Percentiles rank a stretch among this genome's conserved stretches.
Evolutionary conservation across 2,888 invertebrate genomes (phyloP).

Genomic region (Villa cingulata): DNA sequence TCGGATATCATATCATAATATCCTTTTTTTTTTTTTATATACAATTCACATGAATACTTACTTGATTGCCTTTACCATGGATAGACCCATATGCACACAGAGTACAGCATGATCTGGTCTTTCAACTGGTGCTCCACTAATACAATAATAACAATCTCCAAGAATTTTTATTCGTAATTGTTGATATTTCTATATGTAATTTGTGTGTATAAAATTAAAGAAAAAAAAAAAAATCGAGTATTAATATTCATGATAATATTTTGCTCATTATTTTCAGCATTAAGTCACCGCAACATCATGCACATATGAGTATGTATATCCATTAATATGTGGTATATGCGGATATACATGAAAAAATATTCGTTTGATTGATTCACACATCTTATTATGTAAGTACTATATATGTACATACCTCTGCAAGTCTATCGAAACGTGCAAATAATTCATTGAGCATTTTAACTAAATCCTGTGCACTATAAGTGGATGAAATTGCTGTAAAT

Average conservation of each 20-base stretch:
- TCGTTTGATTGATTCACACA: too few relatives aligned
- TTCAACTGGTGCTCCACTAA: slow-evolving; percentile 86
- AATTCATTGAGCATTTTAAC: slow-evolving; percentile 92
- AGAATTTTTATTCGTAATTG: slow-evolving; percentile 90
- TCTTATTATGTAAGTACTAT: too few relatives aligned
- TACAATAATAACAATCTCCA: slow-evolving; percentile 96
- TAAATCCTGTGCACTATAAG: slow-evolving; percentile 88
- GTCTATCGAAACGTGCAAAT: slow-evolving; percentile 87
- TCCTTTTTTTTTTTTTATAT: too few relatives aligned
- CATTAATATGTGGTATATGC: too few relatives aligned
- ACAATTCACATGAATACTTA: too few relatives aligned
- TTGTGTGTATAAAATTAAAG: too few relatives aligned
- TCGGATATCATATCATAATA: too few relatives aligned
- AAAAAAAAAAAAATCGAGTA: slow-evolving; percentile 3
- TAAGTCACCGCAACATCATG: not conserved
- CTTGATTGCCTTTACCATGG: slow-evolving; percentile 95
- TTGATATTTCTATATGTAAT: slow-evolving; percentile 79
- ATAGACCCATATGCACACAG: slow-evolving; percentile 89
- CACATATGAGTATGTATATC: too few relatives aligned
- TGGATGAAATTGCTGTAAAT: slow-evolving; percentile 90
- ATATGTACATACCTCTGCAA: slow-evolving; percentile 69
- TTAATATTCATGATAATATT: not conserved
- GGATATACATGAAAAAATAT: too few relatives aligned
- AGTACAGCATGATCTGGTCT: slow-evolving; percentile 83
- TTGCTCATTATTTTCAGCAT: not conserved